phyloP scores from a whole-genome alignment of 2,113 vertebrate genomes.

The Falcunculus frontatus region DNA sequence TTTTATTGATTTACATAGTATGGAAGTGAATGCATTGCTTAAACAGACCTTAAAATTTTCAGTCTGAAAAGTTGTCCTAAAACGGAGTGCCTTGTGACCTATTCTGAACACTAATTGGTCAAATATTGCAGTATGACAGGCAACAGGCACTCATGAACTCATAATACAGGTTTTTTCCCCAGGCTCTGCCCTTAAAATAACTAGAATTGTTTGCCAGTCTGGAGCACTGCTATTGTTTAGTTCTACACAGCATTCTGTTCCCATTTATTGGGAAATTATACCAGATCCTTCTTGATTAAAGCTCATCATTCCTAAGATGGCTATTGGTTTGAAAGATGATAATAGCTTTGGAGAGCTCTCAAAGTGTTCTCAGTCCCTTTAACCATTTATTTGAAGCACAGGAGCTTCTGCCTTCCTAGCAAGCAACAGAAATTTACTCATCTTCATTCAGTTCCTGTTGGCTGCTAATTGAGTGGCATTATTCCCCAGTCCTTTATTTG shows the following conservation, averaged over 20 bases:
- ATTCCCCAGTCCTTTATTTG: neutral
- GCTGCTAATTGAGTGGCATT: neutral
- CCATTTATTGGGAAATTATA: neutral
- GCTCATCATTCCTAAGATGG: neutral
- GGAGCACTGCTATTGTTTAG: neutral
- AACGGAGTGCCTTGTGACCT: neutral
- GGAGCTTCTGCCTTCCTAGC: neutral
- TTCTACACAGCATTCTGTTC: neutral
- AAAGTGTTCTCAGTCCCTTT: neutral
- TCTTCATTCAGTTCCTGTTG: neutral
- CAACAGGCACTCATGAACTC: neutral
- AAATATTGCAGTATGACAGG: rapidly evolving
- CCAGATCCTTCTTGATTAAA: neutral
- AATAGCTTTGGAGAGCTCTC: neutral
- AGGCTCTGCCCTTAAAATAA: neutral
- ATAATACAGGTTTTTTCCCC: neutral
- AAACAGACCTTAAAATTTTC: neutral
- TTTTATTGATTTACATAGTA: neutral
- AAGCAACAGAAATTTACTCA: neutral
- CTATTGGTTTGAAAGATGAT: neutral
- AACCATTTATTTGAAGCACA: neutral
- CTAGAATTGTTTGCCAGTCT: neutral
- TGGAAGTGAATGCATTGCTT: neutral
- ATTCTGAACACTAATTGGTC: neutral
- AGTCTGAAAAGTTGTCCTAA: neutral